Percentiles rank a stretch among this genome's conserved stretches.
phyloP scores from a whole-genome alignment of 2,888 invertebrate species.

The Tuta absoluta region DNA sequence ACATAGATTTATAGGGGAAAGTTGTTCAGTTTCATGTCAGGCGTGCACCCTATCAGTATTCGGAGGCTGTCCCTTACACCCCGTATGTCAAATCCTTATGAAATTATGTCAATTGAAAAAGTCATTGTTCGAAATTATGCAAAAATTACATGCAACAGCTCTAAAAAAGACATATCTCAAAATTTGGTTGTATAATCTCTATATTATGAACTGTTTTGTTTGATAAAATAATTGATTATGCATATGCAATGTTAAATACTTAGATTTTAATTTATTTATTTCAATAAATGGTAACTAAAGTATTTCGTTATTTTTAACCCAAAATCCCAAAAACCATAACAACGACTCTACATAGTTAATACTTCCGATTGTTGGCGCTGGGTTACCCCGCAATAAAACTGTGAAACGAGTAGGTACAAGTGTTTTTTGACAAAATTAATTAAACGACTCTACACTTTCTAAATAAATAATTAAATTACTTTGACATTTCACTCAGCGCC shows the following conservation, averaged over 20 bases:
- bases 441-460: too few relatives aligned
- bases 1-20: too few relatives aligned
- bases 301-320: conserved; percentile 24
- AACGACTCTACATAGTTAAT: too few relatives aligned
- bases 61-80: too few relatives aligned
- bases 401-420: too few relatives aligned
- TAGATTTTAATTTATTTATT: conserved; percentile 33
- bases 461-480: too few relatives aligned
- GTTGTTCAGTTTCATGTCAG: too few relatives aligned
- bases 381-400: too few relatives aligned
- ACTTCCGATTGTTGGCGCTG: too few relatives aligned
- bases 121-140: neutral
- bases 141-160: neutral
- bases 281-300: conserved; percentile 36
- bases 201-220: neutral
- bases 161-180: neutral
- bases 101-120: conserved; percentile 4
- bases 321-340: neutral
- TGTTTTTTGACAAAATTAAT: too few relatives aligned
- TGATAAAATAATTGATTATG: neutral
- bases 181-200: neutral
- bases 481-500: too few relatives aligned
- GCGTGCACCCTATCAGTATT: too few relatives aligned
- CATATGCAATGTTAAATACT: conserved; percentile 9
- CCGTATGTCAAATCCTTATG: neutral